These are phyloP conservation scores for Monoplex corrugatus DNA, from an alignment of 2,888 invertebrate species.

Conservation along the genomic window DNA sequence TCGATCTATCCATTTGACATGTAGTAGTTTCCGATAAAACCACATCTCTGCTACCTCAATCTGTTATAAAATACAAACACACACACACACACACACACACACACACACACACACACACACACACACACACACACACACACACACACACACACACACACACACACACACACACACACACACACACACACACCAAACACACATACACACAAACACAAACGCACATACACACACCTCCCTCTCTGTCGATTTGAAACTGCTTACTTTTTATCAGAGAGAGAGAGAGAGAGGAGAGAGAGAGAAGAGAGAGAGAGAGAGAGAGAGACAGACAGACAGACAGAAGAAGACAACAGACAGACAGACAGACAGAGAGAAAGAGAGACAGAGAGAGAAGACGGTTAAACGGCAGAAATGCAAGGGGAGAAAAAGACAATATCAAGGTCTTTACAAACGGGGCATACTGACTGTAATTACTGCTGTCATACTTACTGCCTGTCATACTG, in stretches of 20 bases:
- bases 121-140: conserved; percentile 21
- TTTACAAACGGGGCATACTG: too few species aligned
- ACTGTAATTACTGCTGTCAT: too few species aligned
- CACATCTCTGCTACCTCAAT: too few species aligned
- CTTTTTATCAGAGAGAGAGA: neutral
- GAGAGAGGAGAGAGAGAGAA: neutral
- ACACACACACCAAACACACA: neutral
- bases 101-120: conserved; percentile 28
- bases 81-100: conserved; percentile 25
- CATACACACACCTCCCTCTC: too few species aligned
- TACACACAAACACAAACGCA: neutral
- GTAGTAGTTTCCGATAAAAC: too few species aligned
- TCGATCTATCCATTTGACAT: too few species aligned
- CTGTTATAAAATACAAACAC: neutral
- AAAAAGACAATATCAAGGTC: too few species aligned
- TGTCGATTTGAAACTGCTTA: too few species aligned
- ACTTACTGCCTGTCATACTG: too few species aligned
- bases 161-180: neutral
- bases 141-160: neutral
- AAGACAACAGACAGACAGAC: neutral
- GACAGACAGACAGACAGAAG: neutral
- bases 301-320: conserved; percentile 2
- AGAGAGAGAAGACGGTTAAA: neutral
- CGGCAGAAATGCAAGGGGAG: too few species aligned
- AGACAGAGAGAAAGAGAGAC: neutral